Conservation (phyloP, 2,113 vertebrate genomes). For the Corapipo altera region DNA sequence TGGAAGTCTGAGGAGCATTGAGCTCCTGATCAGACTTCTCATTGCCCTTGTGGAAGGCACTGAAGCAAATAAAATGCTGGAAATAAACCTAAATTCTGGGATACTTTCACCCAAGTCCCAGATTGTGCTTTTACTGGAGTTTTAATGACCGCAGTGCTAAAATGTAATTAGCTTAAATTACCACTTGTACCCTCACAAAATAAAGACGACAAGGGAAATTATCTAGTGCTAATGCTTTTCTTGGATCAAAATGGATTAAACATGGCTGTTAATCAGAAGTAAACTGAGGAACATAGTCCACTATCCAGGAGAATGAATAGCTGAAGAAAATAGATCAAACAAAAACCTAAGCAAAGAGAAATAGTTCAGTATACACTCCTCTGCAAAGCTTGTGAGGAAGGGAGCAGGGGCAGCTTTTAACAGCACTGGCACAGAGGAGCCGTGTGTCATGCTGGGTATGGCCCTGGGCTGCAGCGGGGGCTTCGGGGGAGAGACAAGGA, state of each 20-base stretch:
- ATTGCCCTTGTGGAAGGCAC: not conserved
- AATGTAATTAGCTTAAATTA: not conserved
- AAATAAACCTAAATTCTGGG: not conserved
- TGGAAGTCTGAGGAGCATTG: constrained; percentile 1
- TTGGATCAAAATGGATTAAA: not conserved
- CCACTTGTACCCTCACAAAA: not conserved
- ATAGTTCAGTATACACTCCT: not conserved
- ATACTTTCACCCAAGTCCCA: not conserved
- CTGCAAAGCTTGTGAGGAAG: not conserved
- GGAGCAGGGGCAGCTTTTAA: not conserved
- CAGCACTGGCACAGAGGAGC: not conserved
- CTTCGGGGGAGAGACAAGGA: no score
- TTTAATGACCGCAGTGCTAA: not conserved
- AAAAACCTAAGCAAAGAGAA: not conserved
- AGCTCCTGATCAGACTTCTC: not conserved
- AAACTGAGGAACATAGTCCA: not conserved
- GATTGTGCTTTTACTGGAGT: not conserved
- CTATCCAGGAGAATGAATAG: not conserved
- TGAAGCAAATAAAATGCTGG: not conserved
- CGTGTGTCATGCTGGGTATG: not conserved
- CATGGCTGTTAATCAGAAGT: not conserved
- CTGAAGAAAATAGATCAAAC: not conserved
- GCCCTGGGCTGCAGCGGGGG: not conserved
- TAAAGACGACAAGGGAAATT: not conserved
- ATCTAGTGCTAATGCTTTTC: not conserved